Base-by-base conservation (phyloP, 1,140 invertebrate species). In the Cherax destructor region DNA sequence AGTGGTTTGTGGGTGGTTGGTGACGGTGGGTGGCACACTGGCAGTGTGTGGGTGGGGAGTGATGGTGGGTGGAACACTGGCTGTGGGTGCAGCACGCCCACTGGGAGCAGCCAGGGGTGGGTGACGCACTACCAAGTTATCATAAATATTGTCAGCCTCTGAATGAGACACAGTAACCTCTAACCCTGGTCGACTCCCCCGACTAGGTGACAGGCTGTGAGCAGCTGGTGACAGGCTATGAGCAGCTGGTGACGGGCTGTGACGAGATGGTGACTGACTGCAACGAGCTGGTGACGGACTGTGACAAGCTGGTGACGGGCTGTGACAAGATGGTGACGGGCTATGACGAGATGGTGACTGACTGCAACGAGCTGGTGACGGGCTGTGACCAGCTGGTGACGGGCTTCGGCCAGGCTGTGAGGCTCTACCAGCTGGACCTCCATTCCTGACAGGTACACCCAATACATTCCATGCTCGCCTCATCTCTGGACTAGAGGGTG, bases 391-490 rank as follows among this genome's bases (percentile, higher is more conserved):
- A 6, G 52, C 52, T 56, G 52, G 52, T 56, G 52, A 56, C 52
- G 52, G 52, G 52, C 52, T 56, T 21, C 49, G 74, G 49, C 81
- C 47, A 56, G 1, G 9, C 13, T 9, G 52, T 56, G 52, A 56
- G 1, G 52, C 1, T 10, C 52, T 56, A 13, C 52, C 52, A 10
- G 9, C 13, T 13, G 13, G 61, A 11, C 72, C 18, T 11, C n/a
- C 50, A 21, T 50, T 47, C 18, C 52, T 65, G 1, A 86, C 74
- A 5, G 90, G 90, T 7, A 91, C 90, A 11, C 90, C 90, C n/a
- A 86, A 50, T 24, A 87, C 52, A 69, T 91, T 91, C 90, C 90
- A 91, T 41, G 90, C 90, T 13, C 69, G 83, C 9, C 78, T 77
- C 84, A 83, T 52, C 49, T 91, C 84, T 6, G 77, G 90, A 24